A percentile compares a stretch with the other conserved stretches of the same genome.
These are phyloP conservation scores for Urosaurus nigricauda DNA, from an alignment of 2,797 vertebrate species.

Conservation along the genomic window DNA sequence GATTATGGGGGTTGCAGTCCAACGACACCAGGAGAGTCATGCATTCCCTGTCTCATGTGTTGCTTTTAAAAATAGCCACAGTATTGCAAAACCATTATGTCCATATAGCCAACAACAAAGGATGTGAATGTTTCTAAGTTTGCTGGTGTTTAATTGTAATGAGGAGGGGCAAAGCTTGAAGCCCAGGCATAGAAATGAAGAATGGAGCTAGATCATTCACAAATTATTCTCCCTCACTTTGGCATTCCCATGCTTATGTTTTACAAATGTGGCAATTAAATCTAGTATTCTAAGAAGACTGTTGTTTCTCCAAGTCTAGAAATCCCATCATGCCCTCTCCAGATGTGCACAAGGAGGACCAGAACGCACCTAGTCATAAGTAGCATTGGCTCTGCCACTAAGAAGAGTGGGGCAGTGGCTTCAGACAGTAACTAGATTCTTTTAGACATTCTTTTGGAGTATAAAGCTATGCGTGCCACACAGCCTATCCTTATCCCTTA, in stretches of 20 bases:
- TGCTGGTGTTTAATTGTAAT: neutral
- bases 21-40: neutral
- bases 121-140: neutral
- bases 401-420: neutral
- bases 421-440: neutral
- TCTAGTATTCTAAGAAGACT: neutral
- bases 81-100: neutral
- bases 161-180: neutral
- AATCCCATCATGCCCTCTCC: neutral
- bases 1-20: neutral
- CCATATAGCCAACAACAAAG: too few species aligned
- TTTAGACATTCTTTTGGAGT: neutral
- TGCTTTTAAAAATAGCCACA: neutral
- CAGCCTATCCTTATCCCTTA: neutral
- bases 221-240: neutral
- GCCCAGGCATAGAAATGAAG: neutral
- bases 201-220: neutral
- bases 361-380: neutral
- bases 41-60: neutral
- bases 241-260: neutral
- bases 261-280: neutral
- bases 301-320: neutral
- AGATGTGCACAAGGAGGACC: neutral
- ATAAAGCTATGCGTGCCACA: neutral
- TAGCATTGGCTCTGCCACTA: neutral